Base-by-base conservation (phyloP, 2,113 vertebrate species). In the Prietella phreatophila region DNA sequence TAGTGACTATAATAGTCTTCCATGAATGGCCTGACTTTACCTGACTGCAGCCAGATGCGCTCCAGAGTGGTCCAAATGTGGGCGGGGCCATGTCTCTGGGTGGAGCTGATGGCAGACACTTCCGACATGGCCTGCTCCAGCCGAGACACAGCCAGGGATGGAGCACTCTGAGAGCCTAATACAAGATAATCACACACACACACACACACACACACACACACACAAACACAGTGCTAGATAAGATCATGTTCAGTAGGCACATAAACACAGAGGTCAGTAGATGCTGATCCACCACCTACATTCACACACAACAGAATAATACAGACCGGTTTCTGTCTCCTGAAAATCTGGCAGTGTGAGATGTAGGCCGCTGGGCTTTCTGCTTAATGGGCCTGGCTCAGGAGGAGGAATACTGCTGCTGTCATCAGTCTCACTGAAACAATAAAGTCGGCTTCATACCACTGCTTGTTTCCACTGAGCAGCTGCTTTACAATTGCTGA, bases 1-100 rank as follows among this genome's bases (percentile, higher is more conserved):
- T 84, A 69, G 15, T 22, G 47, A 33, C 13, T 27, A 42, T 75
- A n/a, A 60, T 61, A 42, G 22, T 76, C 22, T 15, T 75, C 36
- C 55, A 42, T 27, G n/a, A 73, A 85, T 1, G 4, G n/a, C 33
- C 22, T 85, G 30, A 73, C 17, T 47, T 92, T 95, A 99, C 98
- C 98, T 90, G 98, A 97, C 93, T 98, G 98, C 27, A 99, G 95
- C 98, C 98, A 99, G 83, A 99, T 99, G 93, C 96, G 96, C 88
- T 98, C 97, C 87, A 99, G 96, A 0, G 96, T 96, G 89, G 95
- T 96, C 98, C 98, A 99, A 84, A 99, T 95, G 90, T 97, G 96
- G 92, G 95, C 88, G 67, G 98, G 98, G 36, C 98, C 97, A 58
- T 99, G 98, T 82, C 96, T 97, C 84, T 96, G 95, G 22, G 93